Percentiles rank a stretch among this genome's conserved stretches.
These are phyloP conservation scores for Myotis findleyi DNA, from an alignment of 2,797 vertebrate genomes.

Conservation along the genomic window DNA sequence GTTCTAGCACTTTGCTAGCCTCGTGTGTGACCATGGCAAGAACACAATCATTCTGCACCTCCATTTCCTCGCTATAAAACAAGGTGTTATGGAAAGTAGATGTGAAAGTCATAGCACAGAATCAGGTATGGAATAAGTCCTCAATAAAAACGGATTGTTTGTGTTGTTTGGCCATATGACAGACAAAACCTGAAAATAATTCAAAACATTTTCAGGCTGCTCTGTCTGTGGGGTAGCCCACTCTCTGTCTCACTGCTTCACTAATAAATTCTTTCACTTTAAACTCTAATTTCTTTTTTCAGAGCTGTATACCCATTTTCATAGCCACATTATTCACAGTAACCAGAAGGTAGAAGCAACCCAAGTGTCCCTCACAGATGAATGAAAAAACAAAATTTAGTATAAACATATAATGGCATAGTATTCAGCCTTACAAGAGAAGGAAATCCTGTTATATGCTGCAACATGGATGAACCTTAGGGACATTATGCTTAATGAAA, in stretches of 20 bases:
- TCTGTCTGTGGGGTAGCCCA: background rate
- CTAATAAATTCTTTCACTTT: background rate
- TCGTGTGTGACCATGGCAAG: background rate
- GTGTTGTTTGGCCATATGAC: background rate
- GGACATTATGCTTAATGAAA: conserved; percentile 4
- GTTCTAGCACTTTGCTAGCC: background rate
- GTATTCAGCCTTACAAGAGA: background rate
- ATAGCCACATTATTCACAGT: conserved; percentile 8
- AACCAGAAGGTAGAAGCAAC: conserved; percentile 24
- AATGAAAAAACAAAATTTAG: conserved; percentile 22
- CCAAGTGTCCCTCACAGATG: background rate
- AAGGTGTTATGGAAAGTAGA: background rate
- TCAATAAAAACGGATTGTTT: background rate
- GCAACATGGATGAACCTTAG: background rate
- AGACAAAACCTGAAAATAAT: conserved; percentile 44
- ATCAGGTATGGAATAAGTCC: background rate
- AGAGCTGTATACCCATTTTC: background rate
- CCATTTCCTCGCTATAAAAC: background rate
- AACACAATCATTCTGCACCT: background rate
- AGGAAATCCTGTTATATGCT: background rate
- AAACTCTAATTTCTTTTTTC: background rate
- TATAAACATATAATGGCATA: background rate
- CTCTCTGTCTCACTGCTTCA: background rate
- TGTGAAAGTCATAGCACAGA: conserved; percentile 33
- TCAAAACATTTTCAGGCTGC: background rate